Evolutionary conservation across 2,888 invertebrate genomes (phyloP).

Genomic region (Kuschelorhynchus macadamiae): DNA sequence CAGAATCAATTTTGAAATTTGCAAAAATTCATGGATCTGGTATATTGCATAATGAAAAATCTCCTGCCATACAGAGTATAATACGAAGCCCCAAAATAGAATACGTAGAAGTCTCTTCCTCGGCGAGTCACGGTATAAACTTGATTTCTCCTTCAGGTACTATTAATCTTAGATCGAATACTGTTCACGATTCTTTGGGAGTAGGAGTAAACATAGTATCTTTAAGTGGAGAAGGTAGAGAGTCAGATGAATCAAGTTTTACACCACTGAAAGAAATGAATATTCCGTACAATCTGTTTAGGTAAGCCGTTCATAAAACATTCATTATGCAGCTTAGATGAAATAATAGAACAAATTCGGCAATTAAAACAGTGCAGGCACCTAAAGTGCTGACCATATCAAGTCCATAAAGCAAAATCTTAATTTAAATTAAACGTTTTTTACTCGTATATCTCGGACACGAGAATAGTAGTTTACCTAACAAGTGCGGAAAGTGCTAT

Average conservation of each 20-base stretch:
- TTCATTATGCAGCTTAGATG: no score
- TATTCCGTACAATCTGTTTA: constrained; percentile 90
- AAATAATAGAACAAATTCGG: no score
- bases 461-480: no score
- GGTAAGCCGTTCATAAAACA: no score
- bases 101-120: constrained; percentile 85
- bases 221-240: constrained; percentile 92
- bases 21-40: constrained; percentile 94
- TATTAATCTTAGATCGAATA: constrained; percentile 82
- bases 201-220: constrained; percentile 92
- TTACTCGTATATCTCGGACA: no score
- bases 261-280: constrained; percentile 85
- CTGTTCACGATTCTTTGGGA: constrained; percentile 86
- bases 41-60: constrained; percentile 94
- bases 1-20: constrained; percentile 84
- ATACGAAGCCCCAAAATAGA: constrained; percentile 87
- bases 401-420: no score
- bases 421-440: no score
- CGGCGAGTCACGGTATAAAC: constrained; percentile 94
- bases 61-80: constrained; percentile 92
- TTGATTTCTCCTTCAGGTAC: constrained; percentile 90
- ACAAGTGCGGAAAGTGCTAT: no score
- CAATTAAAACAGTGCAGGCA: no score
- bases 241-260: constrained; percentile 90
- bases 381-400: no score